A percentile compares a stretch with the other conserved stretches of the same genome.
Evolutionary conservation across 2,797 vertebrate genomes (phyloP).

Genomic region (Megaceryle alcyon): DNA sequence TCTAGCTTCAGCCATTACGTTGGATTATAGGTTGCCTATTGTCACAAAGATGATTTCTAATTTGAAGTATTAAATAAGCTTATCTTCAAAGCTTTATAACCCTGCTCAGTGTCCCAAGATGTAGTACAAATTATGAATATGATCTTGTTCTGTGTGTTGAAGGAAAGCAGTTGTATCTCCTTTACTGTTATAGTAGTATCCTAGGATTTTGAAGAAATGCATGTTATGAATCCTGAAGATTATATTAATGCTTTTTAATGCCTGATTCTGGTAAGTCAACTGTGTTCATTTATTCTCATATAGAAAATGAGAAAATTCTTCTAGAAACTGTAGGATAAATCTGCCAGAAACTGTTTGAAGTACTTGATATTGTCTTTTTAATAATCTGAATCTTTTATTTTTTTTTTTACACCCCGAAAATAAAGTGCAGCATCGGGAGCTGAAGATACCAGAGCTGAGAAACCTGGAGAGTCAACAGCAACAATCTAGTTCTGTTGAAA

Average conservation of each 20-base stretch:
- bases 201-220: background rate
- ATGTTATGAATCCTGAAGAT: background rate
- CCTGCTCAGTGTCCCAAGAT: background rate
- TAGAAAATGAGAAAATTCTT: background rate
- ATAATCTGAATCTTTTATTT: background rate
- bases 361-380: background rate
- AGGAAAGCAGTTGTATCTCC: background rate
- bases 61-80: background rate
- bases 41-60: background rate
- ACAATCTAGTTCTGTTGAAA: conserved; percentile 20
- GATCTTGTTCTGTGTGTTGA: background rate
- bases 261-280: background rate
- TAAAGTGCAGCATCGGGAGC: conserved; percentile 43
- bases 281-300: background rate
- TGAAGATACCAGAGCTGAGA: conserved; percentile 14
- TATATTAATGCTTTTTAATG: background rate
- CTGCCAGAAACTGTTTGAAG: background rate
- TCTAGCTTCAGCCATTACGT: background rate
- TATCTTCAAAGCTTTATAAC: background rate
- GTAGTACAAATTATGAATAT: background rate
- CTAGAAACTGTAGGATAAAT: background rate
- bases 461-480: conserved; percentile 55
- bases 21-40: background rate
- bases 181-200: background rate
- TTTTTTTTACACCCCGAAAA: background rate